A percentile compares a stretch with the other conserved stretches of the same genome.
These are phyloP conservation scores for Erethizon dorsatum DNA, from an alignment of 2,797 vertebrate genomes.

Conservation along the genomic window DNA sequence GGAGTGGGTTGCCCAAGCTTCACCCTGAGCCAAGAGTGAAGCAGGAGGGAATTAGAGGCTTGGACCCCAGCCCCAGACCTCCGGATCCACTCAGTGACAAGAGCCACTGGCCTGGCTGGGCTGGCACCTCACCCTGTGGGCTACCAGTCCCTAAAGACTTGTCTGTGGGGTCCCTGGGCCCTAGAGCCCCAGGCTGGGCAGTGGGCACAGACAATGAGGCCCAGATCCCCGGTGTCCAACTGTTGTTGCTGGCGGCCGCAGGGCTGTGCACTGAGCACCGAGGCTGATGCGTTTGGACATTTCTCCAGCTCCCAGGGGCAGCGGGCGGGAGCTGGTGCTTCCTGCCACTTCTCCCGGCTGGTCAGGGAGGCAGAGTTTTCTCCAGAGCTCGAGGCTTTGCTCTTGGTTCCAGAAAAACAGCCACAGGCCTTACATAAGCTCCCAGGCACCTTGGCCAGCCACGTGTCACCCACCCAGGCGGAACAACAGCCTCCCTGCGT, in stretches of 20 bases:
- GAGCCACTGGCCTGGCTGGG: not conserved
- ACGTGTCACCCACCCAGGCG: constrained; percentile 35
- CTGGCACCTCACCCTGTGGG: not conserved
- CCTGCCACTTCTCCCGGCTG: constrained; percentile 52
- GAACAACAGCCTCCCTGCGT: not conserved
- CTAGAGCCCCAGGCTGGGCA: not conserved
- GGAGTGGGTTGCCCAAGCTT: no score
- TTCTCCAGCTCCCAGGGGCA: constrained; percentile 56
- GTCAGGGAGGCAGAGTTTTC: constrained; percentile 68
- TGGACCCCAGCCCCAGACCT: not conserved
- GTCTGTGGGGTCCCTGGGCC: not conserved
- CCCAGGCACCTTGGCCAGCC: constrained; percentile 10
- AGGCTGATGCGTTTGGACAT: constrained; percentile 61
- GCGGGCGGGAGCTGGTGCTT: not conserved
- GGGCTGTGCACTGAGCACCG: not conserved
- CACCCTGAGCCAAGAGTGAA: not conserved
- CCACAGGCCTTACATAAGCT: constrained; percentile 79
- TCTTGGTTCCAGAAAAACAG: constrained; percentile 72
- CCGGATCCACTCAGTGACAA: not conserved
- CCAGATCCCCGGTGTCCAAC: not conserved
- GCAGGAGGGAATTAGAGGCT: not conserved
- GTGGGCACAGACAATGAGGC: not conserved
- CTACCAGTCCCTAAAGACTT: not conserved
- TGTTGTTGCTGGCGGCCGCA: not conserved
- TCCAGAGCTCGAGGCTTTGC: constrained; percentile 65